These are phyloP conservation scores for Hermetia illucens DNA, from an alignment of 1,140 invertebrate species.

Conservation along the genomic window DNA sequence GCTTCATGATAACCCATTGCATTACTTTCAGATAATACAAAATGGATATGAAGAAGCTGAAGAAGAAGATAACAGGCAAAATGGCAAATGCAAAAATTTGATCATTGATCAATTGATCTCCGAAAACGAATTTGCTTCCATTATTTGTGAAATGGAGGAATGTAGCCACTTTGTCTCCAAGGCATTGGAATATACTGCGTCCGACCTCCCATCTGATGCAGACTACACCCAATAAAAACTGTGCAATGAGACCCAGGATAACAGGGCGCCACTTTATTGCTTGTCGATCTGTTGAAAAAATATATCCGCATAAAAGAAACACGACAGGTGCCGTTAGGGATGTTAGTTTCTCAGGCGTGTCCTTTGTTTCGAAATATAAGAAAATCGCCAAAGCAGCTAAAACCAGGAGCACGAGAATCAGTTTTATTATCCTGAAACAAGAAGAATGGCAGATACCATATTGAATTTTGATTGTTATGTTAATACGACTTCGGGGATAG, in stretches of 20 bases:
- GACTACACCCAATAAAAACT: constrained; percentile 74
- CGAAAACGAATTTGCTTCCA: constrained; percentile 79
- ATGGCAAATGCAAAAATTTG: constrained; percentile 69
- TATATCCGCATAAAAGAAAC: constrained; percentile 35
- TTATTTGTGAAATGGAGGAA: constrained; percentile 66
- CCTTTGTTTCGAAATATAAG: constrained; percentile 46
- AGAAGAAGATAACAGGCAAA: constrained; percentile 79
- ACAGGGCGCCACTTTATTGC: constrained; percentile 64
- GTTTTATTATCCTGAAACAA: constrained; percentile 6
- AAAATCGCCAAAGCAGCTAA: constrained; percentile 38
- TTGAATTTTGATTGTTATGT: neutral
- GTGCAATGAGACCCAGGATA: constrained; percentile 62
- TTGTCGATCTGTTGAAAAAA: constrained; percentile 44
- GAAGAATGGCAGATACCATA: constrained; percentile 4
- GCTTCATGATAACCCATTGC: constrained; percentile 71
- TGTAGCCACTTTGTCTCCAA: constrained; percentile 60
- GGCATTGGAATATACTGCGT: constrained; percentile 57
- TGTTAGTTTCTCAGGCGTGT: constrained; percentile 44
- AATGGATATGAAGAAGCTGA: constrained; percentile 75
- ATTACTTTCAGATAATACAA: constrained; percentile 78
- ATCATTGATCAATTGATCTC: constrained; percentile 43
- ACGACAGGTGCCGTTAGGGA: constrained; percentile 46
- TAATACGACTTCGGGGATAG: too few relatives aligned
- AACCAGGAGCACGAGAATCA: constrained; percentile 25
- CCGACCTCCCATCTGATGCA: constrained; percentile 76